Conservation (phyloP, 2,797 vertebrate species). For the Etheostoma nigrum region DNA sequence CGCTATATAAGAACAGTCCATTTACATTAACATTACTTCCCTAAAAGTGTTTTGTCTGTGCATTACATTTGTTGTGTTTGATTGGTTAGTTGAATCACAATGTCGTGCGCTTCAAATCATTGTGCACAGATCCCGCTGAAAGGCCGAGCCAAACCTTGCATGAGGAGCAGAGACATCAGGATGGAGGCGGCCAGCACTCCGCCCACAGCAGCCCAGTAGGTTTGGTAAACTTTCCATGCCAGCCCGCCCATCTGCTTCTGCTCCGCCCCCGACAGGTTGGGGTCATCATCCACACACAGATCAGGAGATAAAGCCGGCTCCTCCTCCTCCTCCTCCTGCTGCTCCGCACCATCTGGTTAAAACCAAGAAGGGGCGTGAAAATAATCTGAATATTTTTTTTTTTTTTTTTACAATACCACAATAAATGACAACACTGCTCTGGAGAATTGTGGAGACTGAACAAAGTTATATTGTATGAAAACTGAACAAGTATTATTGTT, state of each 20-base stretch:
- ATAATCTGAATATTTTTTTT: too few relatives aligned
- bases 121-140: too few relatives aligned
- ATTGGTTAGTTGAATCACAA: too few relatives aligned
- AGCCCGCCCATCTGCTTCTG: slow-evolving; percentile 92
- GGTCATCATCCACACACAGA: slow-evolving; percentile 50
- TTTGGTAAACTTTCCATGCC: slow-evolving; percentile 89
- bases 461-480: too few relatives aligned
- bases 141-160: slow-evolving; percentile 89
- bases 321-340: slow-evolving; percentile 39
- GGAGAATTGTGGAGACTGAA: background rate
- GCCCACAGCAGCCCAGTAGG: slow-evolving; percentile 92
- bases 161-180: slow-evolving; percentile 89
- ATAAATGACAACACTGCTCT: background rate
- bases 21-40: too few relatives aligned
- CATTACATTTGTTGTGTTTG: too few relatives aligned
- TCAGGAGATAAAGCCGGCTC: background rate
- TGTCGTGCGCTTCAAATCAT: too few relatives aligned
- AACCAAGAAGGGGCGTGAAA: background rate
- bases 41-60: too few relatives aligned
- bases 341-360: slow-evolving; percentile 57
- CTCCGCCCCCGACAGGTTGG: slow-evolving; percentile 82
- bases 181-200: slow-evolving; percentile 83
- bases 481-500: too few relatives aligned
- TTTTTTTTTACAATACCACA: too few relatives aligned
- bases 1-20: too few relatives aligned